Percentiles rank a stretch among this genome's conserved stretches.
Conservation (phyloP, 2,797 vertebrate genomes). For the Cirrhinus molitorella region DNA sequence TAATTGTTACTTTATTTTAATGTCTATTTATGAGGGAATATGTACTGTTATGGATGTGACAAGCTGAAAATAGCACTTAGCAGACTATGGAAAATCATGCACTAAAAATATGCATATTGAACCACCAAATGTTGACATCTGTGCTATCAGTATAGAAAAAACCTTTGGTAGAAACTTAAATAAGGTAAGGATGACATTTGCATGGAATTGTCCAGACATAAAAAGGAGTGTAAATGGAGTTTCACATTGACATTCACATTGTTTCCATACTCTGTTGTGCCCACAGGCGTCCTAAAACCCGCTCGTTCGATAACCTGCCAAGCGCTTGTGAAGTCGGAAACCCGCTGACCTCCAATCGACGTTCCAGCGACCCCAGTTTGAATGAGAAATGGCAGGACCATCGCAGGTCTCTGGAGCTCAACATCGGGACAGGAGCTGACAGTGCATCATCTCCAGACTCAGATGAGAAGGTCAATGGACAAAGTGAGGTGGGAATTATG, state of each 20-base stretch:
- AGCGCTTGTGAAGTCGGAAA: constrained; percentile 88
- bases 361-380: constrained; percentile 95
- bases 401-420: constrained; percentile 92
- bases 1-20: no score
- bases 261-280: neutral
- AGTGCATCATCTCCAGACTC: constrained; percentile 69
- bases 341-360: constrained; percentile 84
- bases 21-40: no score
- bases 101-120: no score
- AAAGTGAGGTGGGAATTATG: constrained; percentile 70
- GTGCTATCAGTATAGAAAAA: no score
- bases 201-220: no score
- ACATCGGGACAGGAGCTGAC: constrained; percentile 81
- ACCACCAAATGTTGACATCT: no score
- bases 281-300: constrained; percentile 91
- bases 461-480: constrained; percentile 69
- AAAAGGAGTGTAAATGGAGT: neutral
- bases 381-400: constrained; percentile 99
- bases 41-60: no score
- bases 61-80: no score
- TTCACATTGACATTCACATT: neutral
- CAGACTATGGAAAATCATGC: no score
- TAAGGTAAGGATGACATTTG: no score
- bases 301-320: constrained; percentile 96
- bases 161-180: no score